A percentile compares a stretch with the other conserved stretches of the same genome.
phyloP scores from a whole-genome alignment of 35 echinoderm and acorn worm species.

The Apostichopus parvimensis region DNA sequence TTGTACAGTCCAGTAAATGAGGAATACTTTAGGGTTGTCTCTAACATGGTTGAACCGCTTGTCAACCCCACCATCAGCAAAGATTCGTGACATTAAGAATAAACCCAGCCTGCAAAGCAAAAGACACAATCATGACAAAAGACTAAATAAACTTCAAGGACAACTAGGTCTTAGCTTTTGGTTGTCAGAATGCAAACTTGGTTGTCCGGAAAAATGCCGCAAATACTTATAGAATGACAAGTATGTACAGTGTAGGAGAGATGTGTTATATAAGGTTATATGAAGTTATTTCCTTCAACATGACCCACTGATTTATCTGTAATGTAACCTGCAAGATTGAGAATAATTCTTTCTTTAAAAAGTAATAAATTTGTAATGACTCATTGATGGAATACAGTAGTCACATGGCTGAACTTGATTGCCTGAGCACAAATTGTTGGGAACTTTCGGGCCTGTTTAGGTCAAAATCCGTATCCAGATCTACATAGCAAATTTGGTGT shows the following conservation, averaged over 20 bases:
- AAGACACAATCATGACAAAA: not conserved
- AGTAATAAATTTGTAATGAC: no score
- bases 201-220: not conserved
- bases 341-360: no score
- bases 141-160: not conserved
- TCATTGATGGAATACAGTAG: no score
- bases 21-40: conserved; percentile 74
- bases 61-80: conserved; percentile 56
- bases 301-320: no score
- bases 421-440: no score
- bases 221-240: not conserved
- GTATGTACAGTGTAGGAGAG: not conserved
- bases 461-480: no score
- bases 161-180: not conserved
- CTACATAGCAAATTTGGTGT: no score
- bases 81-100: conserved; percentile 74
- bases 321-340: no score
- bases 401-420: no score
- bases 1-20: conserved; percentile 94
- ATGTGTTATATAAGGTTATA: no score
- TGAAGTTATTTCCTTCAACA: no score
- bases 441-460: no score
- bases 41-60: conserved; percentile 79
- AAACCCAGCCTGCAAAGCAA: conserved; percentile 67
- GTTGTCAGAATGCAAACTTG: not conserved